Percentiles rank a stretch among this genome's conserved stretches.
These are phyloP conservation scores for Drosophila maculinotata DNA, from an alignment of 2,888 invertebrate genomes.

Conservation along the genomic window DNA sequence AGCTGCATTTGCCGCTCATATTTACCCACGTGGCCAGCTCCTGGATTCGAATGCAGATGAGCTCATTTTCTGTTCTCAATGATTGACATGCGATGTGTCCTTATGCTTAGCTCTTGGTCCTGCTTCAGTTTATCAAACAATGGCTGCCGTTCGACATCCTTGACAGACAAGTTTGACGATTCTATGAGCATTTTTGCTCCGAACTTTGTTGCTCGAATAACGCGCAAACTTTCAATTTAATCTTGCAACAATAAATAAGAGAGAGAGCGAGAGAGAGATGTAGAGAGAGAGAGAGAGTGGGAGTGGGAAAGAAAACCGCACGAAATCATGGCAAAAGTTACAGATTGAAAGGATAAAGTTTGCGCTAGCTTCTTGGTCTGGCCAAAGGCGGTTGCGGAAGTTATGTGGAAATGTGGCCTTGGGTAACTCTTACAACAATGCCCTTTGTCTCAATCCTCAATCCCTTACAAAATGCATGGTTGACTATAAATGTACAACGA, in stretches of 20 bases:
- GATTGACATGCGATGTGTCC: conserved; percentile 29
- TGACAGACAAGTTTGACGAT: conserved; percentile 25
- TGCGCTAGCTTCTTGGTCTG: conserved; percentile 7
- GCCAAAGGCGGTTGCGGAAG: conserved; percentile 32
- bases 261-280: not conserved
- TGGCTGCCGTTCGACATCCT: conserved; percentile 20
- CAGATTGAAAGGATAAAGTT: conserved; percentile 54
- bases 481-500: conserved; percentile 24
- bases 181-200: conserved; percentile 19
- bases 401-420: conserved; percentile 39
- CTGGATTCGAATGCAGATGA: conserved; percentile 42
- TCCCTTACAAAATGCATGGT: conserved; percentile 14
- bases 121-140: conserved; percentile 33
- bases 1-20: conserved; percentile 57
- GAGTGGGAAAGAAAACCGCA: conserved; percentile 28
- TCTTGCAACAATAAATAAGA: conserved; percentile 46
- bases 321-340: conserved; percentile 56
- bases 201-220: conserved; percentile 45
- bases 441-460: conserved; percentile 16
- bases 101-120: conserved; percentile 11
- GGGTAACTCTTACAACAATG: not conserved
- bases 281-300: not conserved
- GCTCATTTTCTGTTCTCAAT: conserved; percentile 29
- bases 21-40: conserved; percentile 37
- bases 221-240: conserved; percentile 54